These are phyloP conservation scores for Campopleginae sp. DNA, from an alignment of 2,888 invertebrate species.

Conservation along the genomic window DNA sequence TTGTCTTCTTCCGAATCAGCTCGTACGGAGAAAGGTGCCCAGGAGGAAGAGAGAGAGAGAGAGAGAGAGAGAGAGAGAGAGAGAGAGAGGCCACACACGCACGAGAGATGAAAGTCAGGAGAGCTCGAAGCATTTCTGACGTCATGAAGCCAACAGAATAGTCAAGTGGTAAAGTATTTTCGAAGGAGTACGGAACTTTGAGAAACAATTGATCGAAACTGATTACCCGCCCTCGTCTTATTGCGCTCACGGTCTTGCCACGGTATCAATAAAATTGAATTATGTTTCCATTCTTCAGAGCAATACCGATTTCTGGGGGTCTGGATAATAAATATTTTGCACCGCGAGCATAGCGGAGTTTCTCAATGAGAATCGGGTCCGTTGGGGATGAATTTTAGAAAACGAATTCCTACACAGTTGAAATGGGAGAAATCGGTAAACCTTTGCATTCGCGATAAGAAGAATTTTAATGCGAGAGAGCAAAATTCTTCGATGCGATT, in stretches of 20 bases:
- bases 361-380: background rate
- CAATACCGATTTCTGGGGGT: background rate
- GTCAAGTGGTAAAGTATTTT: conserved; percentile 15
- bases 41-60: conserved; percentile 3
- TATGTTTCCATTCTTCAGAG: background rate
- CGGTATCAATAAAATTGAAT: conserved; percentile 6
- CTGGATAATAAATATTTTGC: background rate
- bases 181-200: conserved; percentile 30
- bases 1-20: conserved; percentile 14
- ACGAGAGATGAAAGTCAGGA: conserved; percentile 60
- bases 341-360: background rate
- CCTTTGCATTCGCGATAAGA: background rate
- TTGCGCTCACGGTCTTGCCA: background rate
- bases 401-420: background rate
- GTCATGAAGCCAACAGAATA: conserved; percentile 22
- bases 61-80: background rate
- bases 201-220: conserved; percentile 40
- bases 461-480: background rate
- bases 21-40: conserved; percentile 53
- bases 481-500: background rate
- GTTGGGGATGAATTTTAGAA: background rate
- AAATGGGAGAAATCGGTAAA: background rate
- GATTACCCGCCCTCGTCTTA: conserved; percentile 9
- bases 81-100: background rate
- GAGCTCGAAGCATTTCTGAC: conserved; percentile 51